Evolutionary conservation across 2,797 vertebrate species (phyloP), one percentile per base, ranked within the genome.

Genomic region (Sandelia bainsii): DNA sequence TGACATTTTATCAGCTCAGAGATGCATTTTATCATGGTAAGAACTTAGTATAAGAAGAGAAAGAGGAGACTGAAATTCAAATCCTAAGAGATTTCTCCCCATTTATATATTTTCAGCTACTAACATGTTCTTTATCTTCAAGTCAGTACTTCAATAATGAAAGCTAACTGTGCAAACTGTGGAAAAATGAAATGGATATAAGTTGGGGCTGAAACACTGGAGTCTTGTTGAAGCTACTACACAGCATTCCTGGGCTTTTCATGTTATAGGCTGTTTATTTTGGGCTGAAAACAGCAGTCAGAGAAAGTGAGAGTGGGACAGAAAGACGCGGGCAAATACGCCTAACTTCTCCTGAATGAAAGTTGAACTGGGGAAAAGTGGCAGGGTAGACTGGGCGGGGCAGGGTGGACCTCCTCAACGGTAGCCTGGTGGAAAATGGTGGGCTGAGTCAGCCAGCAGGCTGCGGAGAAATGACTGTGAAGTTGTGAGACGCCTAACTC

Each of bases 371-470:
- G 62, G 66, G 75, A 52, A 82, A 72, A 69, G 72, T 62, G 64
- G 40, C 49, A 69, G 64, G 59, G 51, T 23, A 44, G 64, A 62
- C 67, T 75, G 79, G 90, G 90, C 84, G 86, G 84, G 63, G 80
- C 76, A 84, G 90, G 87, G 87, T 27, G 81, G 76, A 86, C 59
- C 87, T 84, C 78, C 71, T 70, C 77, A 74, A 90, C 80, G 3
- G 88, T 86, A 89, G 89, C 84, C 60, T 62, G 76, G 72, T 87
- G 84, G 87, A 88, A 93, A 87, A 88, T 51, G 32, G 77, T 62
- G 87, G 89, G 85, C 90, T 90, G 91, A 91, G 68, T 90, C 89
- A 90, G 87, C 87, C 85, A 19, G 59, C 27, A 27, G 34, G 60
- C 40, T 11, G 2, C 60, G 53, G 61, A 84, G 52, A 29, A 73